These are phyloP conservation scores for Rhabdomys dilectus DNA, from an alignment of 2,113 vertebrate genomes.

Conservation along the genomic window DNA sequence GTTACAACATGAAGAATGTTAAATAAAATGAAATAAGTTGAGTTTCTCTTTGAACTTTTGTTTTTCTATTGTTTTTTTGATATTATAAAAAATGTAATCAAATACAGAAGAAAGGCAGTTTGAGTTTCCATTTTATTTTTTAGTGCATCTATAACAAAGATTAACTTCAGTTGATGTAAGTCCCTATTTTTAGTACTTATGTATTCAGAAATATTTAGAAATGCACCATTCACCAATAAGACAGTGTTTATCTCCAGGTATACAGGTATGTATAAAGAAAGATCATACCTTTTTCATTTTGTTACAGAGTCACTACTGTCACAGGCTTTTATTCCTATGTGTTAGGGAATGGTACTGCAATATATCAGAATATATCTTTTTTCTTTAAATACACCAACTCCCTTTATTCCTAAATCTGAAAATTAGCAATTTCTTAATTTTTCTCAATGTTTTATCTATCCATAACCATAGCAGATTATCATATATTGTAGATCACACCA, in stretches of 20 bases:
- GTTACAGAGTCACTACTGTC: not conserved
- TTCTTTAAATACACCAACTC: not conserved
- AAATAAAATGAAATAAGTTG: not conserved
- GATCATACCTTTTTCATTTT: not conserved
- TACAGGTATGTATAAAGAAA: not conserved
- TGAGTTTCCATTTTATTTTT: constrained; percentile 8
- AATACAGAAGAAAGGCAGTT: not conserved
- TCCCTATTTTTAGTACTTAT: not conserved
- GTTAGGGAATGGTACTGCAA: too few relatives aligned
- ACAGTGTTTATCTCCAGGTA: not conserved
- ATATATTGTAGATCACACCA: not conserved
- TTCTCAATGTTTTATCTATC: not conserved
- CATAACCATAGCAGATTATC: not conserved
- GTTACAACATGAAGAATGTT: not conserved
- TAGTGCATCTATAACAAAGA: not conserved
- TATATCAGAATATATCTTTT: not conserved
- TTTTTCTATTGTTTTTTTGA: not conserved
- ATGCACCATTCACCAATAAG: not conserved
- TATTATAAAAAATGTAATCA: constrained; percentile 31
- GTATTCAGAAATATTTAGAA: not conserved
- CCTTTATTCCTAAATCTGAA: not conserved
- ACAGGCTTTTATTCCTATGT: not conserved
- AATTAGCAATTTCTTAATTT: not conserved
- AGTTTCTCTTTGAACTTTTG: not conserved
- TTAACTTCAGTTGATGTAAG: not conserved